phyloP scores from a whole-genome alignment of 2,888 invertebrate species.

The Sepioteuthis lessoniana region DNA sequence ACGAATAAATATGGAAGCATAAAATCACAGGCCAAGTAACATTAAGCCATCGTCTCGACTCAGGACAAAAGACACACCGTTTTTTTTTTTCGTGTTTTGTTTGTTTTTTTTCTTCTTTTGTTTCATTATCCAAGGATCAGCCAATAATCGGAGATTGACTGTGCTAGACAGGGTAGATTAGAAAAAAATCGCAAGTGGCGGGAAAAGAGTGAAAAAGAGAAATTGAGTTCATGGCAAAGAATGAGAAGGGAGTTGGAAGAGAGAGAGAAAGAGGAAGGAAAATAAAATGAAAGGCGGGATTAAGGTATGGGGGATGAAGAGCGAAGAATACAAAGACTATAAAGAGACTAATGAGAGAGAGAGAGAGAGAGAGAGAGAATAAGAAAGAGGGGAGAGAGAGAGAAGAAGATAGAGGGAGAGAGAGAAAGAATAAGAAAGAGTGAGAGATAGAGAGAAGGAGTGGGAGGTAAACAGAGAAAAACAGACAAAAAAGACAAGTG shows the following conservation, averaged over 20 bases:
- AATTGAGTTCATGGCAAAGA: no score
- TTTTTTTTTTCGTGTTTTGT: not conserved
- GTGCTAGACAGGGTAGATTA: not conserved
- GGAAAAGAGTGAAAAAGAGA: no score
- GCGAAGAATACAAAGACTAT: not conserved
- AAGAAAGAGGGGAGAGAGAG: no score
- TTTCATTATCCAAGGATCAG: not conserved
- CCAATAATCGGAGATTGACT: not conserved
- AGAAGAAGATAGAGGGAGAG: not conserved
- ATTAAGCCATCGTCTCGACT: not conserved
- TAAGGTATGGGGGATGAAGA: no score
- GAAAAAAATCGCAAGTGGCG: not conserved
- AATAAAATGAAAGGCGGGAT: no score
- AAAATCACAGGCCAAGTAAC: not conserved
- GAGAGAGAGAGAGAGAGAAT: no score
- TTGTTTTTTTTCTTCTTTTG: not conserved
- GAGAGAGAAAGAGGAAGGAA: no score
- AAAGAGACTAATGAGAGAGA: not conserved
- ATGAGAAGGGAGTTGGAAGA: no score
- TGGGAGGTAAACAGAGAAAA: no score
- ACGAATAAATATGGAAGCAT: not conserved
- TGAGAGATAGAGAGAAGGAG: not conserved
- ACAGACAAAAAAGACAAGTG: no score
- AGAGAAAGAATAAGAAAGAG: not conserved
- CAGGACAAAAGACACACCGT: not conserved